Conservation (phyloP, 2,797 vertebrate genomes). For the Sebastes vulpes region DNA sequence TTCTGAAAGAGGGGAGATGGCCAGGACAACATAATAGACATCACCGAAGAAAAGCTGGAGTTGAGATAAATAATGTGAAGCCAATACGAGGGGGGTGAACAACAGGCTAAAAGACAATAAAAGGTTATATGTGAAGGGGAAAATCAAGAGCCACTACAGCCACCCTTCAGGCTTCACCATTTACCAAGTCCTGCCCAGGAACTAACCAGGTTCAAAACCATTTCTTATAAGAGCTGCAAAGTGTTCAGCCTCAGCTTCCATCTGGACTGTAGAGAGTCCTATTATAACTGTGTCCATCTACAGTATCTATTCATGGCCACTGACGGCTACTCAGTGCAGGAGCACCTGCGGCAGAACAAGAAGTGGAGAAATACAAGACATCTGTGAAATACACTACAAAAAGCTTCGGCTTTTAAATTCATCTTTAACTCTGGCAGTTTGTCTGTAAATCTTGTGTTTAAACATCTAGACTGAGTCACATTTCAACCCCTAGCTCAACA, state of each 20-base stretch:
- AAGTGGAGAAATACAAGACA: neutral
- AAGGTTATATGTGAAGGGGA: slow-evolving; percentile 3
- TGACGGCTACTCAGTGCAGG: slow-evolving; percentile 9
- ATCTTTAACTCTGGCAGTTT: neutral
- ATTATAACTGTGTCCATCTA: slow-evolving; percentile 30
- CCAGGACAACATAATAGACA: neutral
- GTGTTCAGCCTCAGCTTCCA: slow-evolving; percentile 25
- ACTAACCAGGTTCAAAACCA: slow-evolving; percentile 27
- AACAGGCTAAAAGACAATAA: slow-evolving; percentile 15
- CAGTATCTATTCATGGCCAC: slow-evolving; percentile 17
- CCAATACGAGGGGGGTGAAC: neutral
- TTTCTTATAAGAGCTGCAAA: slow-evolving; percentile 20
- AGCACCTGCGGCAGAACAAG: slow-evolving; percentile 1
- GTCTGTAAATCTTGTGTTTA: slow-evolving; percentile 1
- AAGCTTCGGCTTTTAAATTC: neutral
- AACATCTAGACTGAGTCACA: slow-evolving; percentile 20
- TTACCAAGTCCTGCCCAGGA: slow-evolving; percentile 4
- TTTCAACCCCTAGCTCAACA: slow-evolving; percentile 18
- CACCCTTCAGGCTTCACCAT: neutral
- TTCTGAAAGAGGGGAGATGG: slow-evolving; percentile 7
- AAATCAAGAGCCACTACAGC: slow-evolving; percentile 22
- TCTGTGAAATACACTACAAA: neutral
- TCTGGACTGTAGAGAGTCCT: neutral
- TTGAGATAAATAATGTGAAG: slow-evolving; percentile 16
- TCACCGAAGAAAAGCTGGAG: slow-evolving; percentile 4